A percentile compares a stretch with the other conserved stretches of the same genome.
These are phyloP conservation scores for Bombus consobrinus DNA, from an alignment of 1,140 invertebrate species.

Conservation along the genomic window DNA sequence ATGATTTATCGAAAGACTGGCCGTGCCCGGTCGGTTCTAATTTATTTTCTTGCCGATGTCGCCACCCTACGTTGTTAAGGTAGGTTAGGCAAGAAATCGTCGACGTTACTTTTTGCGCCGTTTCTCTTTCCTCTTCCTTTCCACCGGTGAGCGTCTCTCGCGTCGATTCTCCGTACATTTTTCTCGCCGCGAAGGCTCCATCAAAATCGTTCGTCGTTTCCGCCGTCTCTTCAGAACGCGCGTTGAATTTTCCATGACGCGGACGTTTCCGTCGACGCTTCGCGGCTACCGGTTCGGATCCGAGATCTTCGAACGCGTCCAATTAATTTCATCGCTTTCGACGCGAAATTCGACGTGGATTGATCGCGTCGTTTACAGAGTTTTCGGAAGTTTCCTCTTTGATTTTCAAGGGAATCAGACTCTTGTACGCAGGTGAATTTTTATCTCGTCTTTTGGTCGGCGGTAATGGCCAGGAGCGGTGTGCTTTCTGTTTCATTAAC, in stretches of 20 bases:
- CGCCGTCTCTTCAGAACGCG: not conserved
- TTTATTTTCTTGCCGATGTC: conserved; percentile 48
- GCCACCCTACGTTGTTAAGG: conserved; percentile 53
- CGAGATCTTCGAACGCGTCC: not conserved
- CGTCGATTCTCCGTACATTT: conserved; percentile 5
- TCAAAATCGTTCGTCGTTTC: conserved; percentile 1
- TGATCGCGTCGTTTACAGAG: rapidly evolving
- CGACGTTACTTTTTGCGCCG: conserved; percentile 12
- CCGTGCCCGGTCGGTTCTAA: conserved; percentile 20
- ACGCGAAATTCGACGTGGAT: not conserved
- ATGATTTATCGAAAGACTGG: conserved; percentile 41
- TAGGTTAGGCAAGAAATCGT: conserved; percentile 59
- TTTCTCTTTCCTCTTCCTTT: not conserved
- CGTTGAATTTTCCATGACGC: conserved; percentile 17
- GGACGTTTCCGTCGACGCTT: not conserved
- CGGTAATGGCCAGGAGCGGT: no score
- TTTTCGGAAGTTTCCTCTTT: rapidly evolving
- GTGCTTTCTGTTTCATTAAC: rapidly evolving
- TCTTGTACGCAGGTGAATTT: not conserved
- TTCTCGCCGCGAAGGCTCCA: not conserved
- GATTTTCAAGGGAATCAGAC: no score
- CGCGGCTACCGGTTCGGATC: not conserved
- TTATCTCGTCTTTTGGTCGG: not conserved
- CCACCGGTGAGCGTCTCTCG: not conserved
- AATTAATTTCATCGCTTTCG: not conserved